A percentile compares a stretch with the other conserved stretches of the same genome.
Evolutionary conservation across 2,888 invertebrate species (phyloP).

Genomic region (Lepidochrysops patricia): DNA sequence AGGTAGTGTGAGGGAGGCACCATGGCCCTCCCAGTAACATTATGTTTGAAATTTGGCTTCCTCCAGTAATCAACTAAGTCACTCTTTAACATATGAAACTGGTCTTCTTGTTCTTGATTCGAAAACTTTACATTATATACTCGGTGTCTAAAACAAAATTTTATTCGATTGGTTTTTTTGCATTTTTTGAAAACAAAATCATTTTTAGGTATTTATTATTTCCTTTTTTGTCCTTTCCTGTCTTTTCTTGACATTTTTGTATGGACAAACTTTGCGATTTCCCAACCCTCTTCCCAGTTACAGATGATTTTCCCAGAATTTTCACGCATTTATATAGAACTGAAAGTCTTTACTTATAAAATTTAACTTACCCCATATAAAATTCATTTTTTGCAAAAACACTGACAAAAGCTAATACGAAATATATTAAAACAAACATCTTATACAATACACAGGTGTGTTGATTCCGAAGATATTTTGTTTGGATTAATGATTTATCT

Average conservation of each 20-base stretch:
- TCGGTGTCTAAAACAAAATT: slow-evolving; percentile 38
- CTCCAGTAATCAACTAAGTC: slow-evolving; percentile 46
- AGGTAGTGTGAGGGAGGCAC: slow-evolving; percentile 42
- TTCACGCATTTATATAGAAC: too few species aligned
- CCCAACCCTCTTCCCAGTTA: too few species aligned
- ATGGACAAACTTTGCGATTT: too few species aligned
- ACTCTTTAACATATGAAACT: slow-evolving; percentile 33
- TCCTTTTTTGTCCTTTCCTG: too few species aligned
- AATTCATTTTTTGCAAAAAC: slow-evolving; percentile 41
- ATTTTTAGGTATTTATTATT: too few species aligned
- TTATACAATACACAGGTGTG: slow-evolving; percentile 23
- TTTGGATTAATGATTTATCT: neutral
- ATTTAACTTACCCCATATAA: slow-evolving; percentile 48
- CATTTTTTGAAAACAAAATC: too few species aligned
- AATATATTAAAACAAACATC: slow-evolving; percentile 23
- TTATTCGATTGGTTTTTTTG: too few species aligned
- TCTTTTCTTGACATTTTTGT: too few species aligned
- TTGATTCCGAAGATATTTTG: slow-evolving; percentile 16
- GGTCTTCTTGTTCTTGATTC: slow-evolving; percentile 36
- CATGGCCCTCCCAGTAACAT: slow-evolving; percentile 43
- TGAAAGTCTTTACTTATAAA: too few species aligned
- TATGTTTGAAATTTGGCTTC: slow-evolving; percentile 40
- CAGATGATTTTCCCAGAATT: too few species aligned
- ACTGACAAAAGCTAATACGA: slow-evolving; percentile 18
- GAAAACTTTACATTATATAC: slow-evolving; percentile 43